phyloP scores from a whole-genome alignment of 2,888 invertebrate species.

The Eubasilissa splendida region DNA sequence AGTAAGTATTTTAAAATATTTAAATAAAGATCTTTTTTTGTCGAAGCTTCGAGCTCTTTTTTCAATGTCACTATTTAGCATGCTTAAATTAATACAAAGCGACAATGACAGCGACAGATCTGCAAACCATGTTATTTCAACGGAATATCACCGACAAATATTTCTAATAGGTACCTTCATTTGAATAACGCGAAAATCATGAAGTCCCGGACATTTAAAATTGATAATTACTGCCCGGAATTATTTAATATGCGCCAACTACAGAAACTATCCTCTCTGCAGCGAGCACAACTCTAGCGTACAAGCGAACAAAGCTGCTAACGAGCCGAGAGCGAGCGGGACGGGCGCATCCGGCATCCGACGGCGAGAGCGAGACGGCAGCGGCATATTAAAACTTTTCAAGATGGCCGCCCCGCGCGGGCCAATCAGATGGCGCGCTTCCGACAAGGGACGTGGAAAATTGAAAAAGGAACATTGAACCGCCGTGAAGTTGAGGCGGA shows the following conservation, averaged over 20 bases:
- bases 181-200: conserved; percentile 24
- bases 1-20: no score
- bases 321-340: conserved; percentile 33
- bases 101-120: no score
- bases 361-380: conserved; percentile 10
- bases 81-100: no score
- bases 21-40: no score
- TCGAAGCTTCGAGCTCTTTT: no score
- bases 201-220: conserved; percentile 24
- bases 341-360: not conserved
- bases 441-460: conserved; percentile 12
- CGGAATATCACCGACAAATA: no score
- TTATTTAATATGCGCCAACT: conserved; percentile 7
- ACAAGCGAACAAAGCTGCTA: conserved; percentile 38
- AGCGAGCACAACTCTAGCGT: not conserved
- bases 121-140: no score
- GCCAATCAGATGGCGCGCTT: conserved; percentile 17
- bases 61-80: no score
- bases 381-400: not conserved
- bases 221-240: conserved; percentile 11
- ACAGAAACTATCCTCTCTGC: not conserved
- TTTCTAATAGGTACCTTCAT: not conserved
- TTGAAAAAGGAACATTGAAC: conserved; percentile 31
- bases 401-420: conserved; percentile 33
- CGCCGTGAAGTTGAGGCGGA: conserved; percentile 6